phyloP scores from a whole-genome alignment of 1,140 invertebrate species.

The Leptopilina clavipes region DNA sequence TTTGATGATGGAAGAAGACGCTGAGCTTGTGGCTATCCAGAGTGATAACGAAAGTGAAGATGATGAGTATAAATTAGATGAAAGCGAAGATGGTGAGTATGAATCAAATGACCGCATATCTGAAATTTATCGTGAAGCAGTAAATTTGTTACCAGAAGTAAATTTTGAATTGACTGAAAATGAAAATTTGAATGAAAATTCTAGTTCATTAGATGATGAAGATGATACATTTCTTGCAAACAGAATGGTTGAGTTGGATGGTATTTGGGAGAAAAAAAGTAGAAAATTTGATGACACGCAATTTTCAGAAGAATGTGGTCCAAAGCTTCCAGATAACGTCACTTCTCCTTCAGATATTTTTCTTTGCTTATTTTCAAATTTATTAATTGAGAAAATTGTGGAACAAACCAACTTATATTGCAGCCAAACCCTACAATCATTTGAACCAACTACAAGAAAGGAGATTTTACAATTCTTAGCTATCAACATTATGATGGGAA shows the following conservation, averaged over 20 bases:
- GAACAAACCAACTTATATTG: not conserved
- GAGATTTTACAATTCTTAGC: not conserved
- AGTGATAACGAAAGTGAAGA: constrained; percentile 12
- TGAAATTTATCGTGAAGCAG: no score
- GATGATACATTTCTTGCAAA: not conserved
- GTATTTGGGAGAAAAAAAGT: not conserved
- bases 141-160: no score
- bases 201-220: not conserved
- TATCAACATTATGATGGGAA: not conserved
- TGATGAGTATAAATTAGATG: not conserved
- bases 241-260: not conserved
- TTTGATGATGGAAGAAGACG: not conserved
- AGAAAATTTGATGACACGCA: not conserved
- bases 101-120: not conserved
- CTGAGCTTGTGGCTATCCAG: not conserved
- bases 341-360: constrained; percentile 43
- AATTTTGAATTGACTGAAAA: no score
- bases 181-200: not conserved
- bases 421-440: not conserved
- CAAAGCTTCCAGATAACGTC: constrained; percentile 32
- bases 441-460: not conserved
- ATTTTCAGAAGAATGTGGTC: not conserved
- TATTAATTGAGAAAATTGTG: constrained; percentile 34
- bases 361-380: constrained; percentile 39
- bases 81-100: not conserved